Conservation (phyloP, 2,113 vertebrate genomes). For the Tragelaphus buxtoni region DNA sequence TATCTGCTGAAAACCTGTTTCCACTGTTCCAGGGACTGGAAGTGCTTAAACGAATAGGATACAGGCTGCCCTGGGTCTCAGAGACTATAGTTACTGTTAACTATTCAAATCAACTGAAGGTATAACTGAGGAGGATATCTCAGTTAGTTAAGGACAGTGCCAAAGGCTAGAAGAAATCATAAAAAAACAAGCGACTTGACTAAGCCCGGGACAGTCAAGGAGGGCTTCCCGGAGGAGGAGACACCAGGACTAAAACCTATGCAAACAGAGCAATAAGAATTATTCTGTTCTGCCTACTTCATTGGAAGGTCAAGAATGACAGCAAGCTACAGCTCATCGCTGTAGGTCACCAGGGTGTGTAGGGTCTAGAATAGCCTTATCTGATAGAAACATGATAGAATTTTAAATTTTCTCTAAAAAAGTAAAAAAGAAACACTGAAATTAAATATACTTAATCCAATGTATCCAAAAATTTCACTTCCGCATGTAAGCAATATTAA, state of each 20-base stretch:
- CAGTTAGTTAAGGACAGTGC: neutral
- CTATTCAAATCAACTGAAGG: neutral
- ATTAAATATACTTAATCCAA: neutral
- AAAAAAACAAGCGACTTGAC: neutral
- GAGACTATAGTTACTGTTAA: neutral
- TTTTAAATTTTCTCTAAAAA: neutral
- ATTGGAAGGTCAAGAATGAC: neutral
- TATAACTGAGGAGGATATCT: neutral
- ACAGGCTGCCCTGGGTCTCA: neutral
- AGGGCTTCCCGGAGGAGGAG: neutral
- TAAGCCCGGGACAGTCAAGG: neutral
- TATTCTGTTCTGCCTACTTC: neutral
- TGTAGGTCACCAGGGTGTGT: neutral
- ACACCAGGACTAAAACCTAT: neutral
- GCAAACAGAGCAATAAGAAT: neutral
- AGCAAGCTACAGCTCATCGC: neutral
- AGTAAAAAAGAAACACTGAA: neutral
- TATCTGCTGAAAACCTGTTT: neutral
- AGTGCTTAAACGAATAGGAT: neutral
- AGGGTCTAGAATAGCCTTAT: neutral
- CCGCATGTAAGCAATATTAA: neutral
- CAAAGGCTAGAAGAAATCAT: neutral
- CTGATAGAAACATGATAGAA: neutral
- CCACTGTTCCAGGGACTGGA: neutral
- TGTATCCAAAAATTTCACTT: neutral